Evolutionary conservation across 2,113 vertebrate genomes (phyloP).

Genomic region (Chaetura pelagica): DNA sequence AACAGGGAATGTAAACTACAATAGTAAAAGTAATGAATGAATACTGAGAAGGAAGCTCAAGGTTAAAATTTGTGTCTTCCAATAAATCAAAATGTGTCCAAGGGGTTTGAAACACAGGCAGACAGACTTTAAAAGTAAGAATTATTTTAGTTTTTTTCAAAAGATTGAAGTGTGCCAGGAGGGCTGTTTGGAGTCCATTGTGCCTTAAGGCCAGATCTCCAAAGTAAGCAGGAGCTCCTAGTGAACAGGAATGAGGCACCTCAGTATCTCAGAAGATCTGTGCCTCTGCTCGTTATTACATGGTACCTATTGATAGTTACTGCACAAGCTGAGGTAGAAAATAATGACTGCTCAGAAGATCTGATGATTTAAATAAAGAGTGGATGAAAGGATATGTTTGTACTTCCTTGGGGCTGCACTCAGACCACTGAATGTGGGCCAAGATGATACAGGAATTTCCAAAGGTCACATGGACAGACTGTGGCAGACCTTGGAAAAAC

Average conservation of each 20-base stretch:
- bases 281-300: neutral
- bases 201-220: neutral
- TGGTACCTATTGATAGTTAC: neutral
- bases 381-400: neutral
- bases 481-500: neutral
- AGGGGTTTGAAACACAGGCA: neutral
- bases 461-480: neutral
- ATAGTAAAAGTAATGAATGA: constrained; percentile 37
- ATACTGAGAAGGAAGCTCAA: constrained; percentile 29
- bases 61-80: constrained; percentile 21
- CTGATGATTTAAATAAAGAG: neutral
- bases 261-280: neutral
- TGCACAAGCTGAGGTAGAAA: neutral
- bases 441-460: neutral
- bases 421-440: neutral
- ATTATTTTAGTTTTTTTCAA: neutral
- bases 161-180: neutral
- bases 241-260: neutral
- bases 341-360: neutral
- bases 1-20: constrained; percentile 58
- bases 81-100: constrained; percentile 18
- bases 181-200: neutral
- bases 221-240: neutral
- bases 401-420: neutral
- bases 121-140: neutral